Percentiles rank a stretch among this genome's conserved stretches.
phyloP scores from a whole-genome alignment of 1,140 invertebrate genomes.

The Leptopilina clavipes region DNA sequence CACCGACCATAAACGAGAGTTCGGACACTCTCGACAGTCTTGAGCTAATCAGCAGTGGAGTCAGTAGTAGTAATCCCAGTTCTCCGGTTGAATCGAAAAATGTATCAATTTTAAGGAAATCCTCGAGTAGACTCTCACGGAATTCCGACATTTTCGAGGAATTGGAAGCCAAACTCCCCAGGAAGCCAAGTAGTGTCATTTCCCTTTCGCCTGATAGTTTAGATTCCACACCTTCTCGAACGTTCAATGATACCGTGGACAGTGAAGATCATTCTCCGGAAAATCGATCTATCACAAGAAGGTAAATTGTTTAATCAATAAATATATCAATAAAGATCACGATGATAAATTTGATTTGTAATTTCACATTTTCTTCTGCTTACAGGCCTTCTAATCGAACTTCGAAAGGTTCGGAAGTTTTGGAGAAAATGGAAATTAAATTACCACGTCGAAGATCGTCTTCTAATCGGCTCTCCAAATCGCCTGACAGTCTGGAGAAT shows the following conservation, averaged over 20 bases:
- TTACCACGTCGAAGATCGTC: slow-evolving; percentile 59
- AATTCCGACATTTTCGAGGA: slow-evolving; percentile 70
- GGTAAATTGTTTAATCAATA: slow-evolving; percentile 36
- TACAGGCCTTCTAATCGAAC: slow-evolving; percentile 56
- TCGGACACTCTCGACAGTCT: slow-evolving; percentile 63
- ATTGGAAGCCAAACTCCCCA: slow-evolving; percentile 59
- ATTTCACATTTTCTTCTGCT: slow-evolving; percentile 31
- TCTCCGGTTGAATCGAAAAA: slow-evolving; percentile 54
- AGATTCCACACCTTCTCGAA: slow-evolving; percentile 47
- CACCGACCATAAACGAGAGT: slow-evolving; percentile 62
- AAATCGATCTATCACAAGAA: slow-evolving; percentile 34
- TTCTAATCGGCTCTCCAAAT: slow-evolving; percentile 61
- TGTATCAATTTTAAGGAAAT: slow-evolving; percentile 63
- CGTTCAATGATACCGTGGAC: slow-evolving; percentile 17
- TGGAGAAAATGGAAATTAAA: slow-evolving; percentile 56
- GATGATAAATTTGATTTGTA: background rate
- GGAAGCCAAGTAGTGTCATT: slow-evolving; percentile 57
- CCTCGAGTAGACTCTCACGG: slow-evolving; percentile 65
- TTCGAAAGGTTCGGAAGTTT: slow-evolving; percentile 62
- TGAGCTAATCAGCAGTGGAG: slow-evolving; percentile 48
- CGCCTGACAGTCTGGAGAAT: slow-evolving; percentile 68
- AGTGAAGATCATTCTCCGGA: background rate
- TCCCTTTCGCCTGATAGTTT: slow-evolving; percentile 70
- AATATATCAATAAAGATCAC: slow-evolving; percentile 32
- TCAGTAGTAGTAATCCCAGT: slow-evolving; percentile 55